Evolutionary conservation across 2,888 invertebrate species (phyloP), one percentile per base, ranked within the genome.

Genomic region (Nemotelus nigrinus): DNA sequence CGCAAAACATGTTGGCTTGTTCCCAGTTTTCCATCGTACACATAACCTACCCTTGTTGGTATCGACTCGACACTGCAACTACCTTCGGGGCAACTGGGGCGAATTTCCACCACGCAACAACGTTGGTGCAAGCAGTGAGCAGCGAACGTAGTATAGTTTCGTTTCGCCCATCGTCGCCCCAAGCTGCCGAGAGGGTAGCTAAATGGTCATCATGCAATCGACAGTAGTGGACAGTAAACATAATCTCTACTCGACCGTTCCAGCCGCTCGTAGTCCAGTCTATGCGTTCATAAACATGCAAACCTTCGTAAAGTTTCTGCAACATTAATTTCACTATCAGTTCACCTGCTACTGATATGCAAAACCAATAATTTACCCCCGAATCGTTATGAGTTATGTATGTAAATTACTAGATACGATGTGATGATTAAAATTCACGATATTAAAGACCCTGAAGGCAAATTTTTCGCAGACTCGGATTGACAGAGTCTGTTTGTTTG

Each of bases 331-430:
- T 65, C 77, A 78, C 78, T 79, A 77, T 78, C 79, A 77, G 10
- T 74, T 58, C 60, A 58, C 77, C 68, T 41, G 58, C 63, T 48
- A 68, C 48, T 76, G 77, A 78, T 72, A 77, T 79, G 79, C 77
- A 79, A 77, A 79, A 80, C 80, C 75, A 45, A 78, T 76, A 76
- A 78, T 78, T 78, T 78, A 57, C 71, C 65, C 50, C n/a, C n/a
- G 50, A 63, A 50, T 45, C 63, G 10, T 48, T 6, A 41, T 5
- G 75, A 67, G 71, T 78, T 78, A 78, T 72, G 60, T 76, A 78
- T 78, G 78, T 48, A 78, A 78, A 78, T 78, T 78, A 71, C 65
- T 55, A 50, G 45, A 58, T 60, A 65, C 57, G n/a, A 50, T 53
- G 53, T 60, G 39, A 75, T 78, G 72, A 72, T 68, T 68, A 68